Conservation (phyloP, 2,888 invertebrate species). For the Amphimallon solstitiale region DNA sequence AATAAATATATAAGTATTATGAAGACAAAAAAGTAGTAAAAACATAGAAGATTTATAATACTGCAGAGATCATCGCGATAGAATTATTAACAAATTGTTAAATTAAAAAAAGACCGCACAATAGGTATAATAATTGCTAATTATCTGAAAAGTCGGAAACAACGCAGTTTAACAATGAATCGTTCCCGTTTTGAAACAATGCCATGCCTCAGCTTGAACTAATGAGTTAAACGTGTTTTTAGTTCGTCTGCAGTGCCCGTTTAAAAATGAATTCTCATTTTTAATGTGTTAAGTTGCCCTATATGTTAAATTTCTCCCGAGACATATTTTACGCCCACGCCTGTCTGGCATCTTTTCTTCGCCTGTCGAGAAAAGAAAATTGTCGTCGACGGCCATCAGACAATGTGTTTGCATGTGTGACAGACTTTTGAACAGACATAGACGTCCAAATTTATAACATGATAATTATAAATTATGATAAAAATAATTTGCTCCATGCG, state of each 20-base stretch:
- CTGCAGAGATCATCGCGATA: no score
- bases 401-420: conserved; percentile 18
- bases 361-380: conserved; percentile 18
- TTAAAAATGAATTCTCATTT: not conserved
- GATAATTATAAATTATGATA: no score
- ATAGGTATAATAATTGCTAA: no score
- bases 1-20: no score
- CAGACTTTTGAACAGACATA: not conserved
- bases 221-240: conserved; percentile 19
- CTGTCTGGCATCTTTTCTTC: conserved; percentile 18
- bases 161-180: no score
- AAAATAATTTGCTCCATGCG: not conserved
- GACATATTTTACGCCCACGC: conserved; percentile 26
- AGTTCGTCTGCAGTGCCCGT: not conserved
- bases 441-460: not conserved
- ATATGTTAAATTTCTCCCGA: conserved; percentile 23
- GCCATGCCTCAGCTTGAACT: no score
- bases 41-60: no score
- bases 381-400: conserved; percentile 18
- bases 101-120: no score
- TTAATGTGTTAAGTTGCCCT: not conserved
- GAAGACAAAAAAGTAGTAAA: no score
- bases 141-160: no score
- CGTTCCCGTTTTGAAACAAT: no score
- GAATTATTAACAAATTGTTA: no score